Evolutionary conservation across 2,888 invertebrate genomes (phyloP).

Genomic region (Luperina testacea): DNA sequence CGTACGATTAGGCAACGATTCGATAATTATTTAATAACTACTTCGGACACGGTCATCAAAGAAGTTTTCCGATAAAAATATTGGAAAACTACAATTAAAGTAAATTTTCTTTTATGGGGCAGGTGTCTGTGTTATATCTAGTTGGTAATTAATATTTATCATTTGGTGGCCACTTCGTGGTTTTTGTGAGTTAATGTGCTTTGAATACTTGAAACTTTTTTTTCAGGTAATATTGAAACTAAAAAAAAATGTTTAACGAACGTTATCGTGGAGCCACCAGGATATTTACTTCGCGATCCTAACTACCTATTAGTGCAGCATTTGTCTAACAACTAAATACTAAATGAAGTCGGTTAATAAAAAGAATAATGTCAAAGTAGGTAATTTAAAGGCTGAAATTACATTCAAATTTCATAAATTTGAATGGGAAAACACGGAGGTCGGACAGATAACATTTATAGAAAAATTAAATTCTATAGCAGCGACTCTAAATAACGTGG

Average conservation of each 20-base stretch:
- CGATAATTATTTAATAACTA: constrained; percentile 15
- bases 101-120: constrained; percentile 14
- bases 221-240: neutral
- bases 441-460: neutral
- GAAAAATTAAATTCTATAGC: neutral
- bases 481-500: neutral
- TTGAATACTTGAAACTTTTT: neutral
- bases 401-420: neutral
- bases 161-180: neutral
- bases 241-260: neutral
- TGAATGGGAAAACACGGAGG: neutral
- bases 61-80: constrained; percentile 21
- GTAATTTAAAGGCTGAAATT: neutral
- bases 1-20: constrained; percentile 8
- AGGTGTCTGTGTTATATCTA: constrained; percentile 18
- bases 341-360: neutral
- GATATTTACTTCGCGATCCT: neutral
- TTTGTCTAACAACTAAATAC: neutral
- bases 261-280: neutral
- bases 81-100: constrained; percentile 8
- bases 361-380: neutral
- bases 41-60: constrained; percentile 1
- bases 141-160: constrained; percentile 11
- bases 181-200: neutral
- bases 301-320: neutral